Evolutionary conservation across 2,113 vertebrate species (phyloP), one percentile per base, ranked within the genome.

Genomic region (Spheniscus mendiculus): DNA sequence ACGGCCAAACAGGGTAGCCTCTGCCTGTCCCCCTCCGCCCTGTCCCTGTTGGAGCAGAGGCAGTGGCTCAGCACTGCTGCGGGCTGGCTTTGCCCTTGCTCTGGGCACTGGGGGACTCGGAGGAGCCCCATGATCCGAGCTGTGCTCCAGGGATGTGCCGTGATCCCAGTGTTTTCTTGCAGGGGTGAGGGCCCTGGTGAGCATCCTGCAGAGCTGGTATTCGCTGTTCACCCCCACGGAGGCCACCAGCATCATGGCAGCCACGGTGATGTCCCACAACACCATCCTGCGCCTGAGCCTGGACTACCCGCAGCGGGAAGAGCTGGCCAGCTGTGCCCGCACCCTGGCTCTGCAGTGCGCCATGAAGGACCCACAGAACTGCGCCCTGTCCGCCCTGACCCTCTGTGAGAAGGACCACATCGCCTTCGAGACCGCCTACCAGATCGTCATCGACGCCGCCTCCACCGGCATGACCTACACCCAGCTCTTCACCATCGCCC

Each of bases 391-490:
- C 0, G 99, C 99, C 30, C 98, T 99, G 69, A 99, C 99, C 27
- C 99, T 99, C 78, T 99, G 99, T 5, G 99, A 99, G 97, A 99
- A 99, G 97, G 99, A 99, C 98, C 99, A 99, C 97, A 99, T 99
- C 2, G 99, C 99, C 98, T 99, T 99, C 2, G 99, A 99, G 98
- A 99, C 99, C 0, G 99, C 99, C 90, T 99, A 99, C 96, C 99
- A 99, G 98, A 99, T 99, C 1, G 99, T 99, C 82, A 99, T 99
- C 1, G 99, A 99, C 3, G 99, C 99, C 0, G 99, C 99, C 3
- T 98, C 99, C 18, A 99, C 99, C 0, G 99, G 99, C 71, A 99
- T 99, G 99, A 99, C 99, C 38, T 99, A 99, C 96, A 99, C 99
- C 2, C 99, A 99, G 97, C 99, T 99, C 70, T 99, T 99, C 97